Base-by-base conservation (phyloP, 2,113 vertebrate genomes). In the Smithornis capensis region DNA sequence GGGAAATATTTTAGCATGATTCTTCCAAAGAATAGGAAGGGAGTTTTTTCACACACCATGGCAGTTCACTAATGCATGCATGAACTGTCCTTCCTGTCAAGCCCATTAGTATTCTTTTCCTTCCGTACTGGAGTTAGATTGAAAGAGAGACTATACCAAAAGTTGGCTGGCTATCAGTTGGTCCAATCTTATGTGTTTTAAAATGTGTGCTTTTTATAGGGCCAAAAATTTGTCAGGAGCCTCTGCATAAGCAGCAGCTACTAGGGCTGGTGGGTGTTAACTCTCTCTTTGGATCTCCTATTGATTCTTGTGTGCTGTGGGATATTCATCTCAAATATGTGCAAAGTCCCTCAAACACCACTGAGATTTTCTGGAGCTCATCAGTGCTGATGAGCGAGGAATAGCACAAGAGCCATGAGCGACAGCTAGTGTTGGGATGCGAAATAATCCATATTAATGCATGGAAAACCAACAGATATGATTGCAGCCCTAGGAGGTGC, bases 31-130 rank as follows among this genome's bases (percentile, higher is more conserved):
- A 75, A 90, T 57, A 93, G 77, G 91, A 89, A 76, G 53, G 77
- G 17, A 19, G 76, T 87, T 95, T 92, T 95, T 96, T 94, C 93
- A 88, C 90, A 95, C 92, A 74, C 82, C 83, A 60, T 94, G 93
- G 89, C 90, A 78, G 90, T 88, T 97, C 96, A 93, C 93, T 97
- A 92, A 96, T 94, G 83, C 93, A 90, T 95, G 94, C 93, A 82
- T 95, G 94, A 97, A 94, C 93, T 89, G 92, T 96, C 94, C 94
- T 95, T 96, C 94, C 93, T 90, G 88, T 96, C 96, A 93, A 94
- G 77, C 4, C 33, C 94, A 96, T 95, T 93, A 96, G 88, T 94
- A 96, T 96, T 90, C 95, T 94, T 97, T 91, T 95, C 95, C 92
- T 83, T 71, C 92, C 90, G 78, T 90, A 40, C 79, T 77, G 90